Base-by-base conservation (phyloP, 2,113 vertebrate species). In the Epinephelus moara region DNA sequence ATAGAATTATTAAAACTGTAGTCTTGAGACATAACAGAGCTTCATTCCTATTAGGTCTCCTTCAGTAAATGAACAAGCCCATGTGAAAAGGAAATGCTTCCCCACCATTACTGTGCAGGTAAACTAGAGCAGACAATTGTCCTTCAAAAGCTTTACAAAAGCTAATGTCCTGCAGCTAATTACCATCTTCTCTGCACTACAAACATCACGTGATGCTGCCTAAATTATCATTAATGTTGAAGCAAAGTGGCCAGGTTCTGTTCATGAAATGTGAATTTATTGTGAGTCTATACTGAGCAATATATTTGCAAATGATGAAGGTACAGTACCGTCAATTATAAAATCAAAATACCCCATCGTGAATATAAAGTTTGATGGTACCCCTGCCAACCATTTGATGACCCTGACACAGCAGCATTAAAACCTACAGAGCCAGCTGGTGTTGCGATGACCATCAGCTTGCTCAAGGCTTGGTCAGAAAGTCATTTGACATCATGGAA, bases 131-230 rank as follows among this genome's bases (percentile, higher is more conserved):
- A 23, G 23, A 47, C 55, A 47, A 12, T 55, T 56, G 64, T 45
- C 45, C 23, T 52, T 52, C 40, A 71, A 30, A 56, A n/a, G n/a
- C 1, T 64, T 30, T n/a, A 42, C 30, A 42, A 19, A 67, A 72
- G 42, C 61, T 73, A 56, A 82, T 49, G 72, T 56, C 63, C 49
- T 69, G 74, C 15, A 40, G 40, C 60, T 59, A 64, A 59, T 77
- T 66, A 50, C 47, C 33, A 17, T 40, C 12, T 53, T 27, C 10
- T 53, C 53, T 68, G 18, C 30, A 1, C 27, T 21, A 21, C 30
- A 57, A 21, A 59, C 21, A 64, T 60, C 10, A 13, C 10, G 11
- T 27, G 37, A n/a, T 13, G 25, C 23, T 40, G 53, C 53, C 42
- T 7, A 17, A 50, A 19, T 37, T 23, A 67, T 49, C 23, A 57